phyloP scores from a whole-genome alignment of 1,140 invertebrate genomes.

The Drosophila bocki region DNA sequence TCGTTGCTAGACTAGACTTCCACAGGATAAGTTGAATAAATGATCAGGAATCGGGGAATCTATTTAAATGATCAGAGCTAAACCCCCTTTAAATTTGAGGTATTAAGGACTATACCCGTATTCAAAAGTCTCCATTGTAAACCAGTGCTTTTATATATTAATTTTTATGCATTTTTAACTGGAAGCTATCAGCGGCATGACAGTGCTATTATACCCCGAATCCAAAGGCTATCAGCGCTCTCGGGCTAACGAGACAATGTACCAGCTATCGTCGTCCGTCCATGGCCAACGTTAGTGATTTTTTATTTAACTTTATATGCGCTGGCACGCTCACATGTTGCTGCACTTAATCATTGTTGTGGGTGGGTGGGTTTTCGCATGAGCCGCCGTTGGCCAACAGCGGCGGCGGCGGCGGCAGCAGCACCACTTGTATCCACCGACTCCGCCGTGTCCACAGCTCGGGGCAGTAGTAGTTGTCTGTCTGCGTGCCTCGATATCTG shows the following conservation, averaged over 20 bases:
- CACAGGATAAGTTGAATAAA: no score
- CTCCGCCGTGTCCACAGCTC: background rate
- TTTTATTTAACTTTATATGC: constrained; percentile 63
- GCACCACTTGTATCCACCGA: constrained; percentile 1
- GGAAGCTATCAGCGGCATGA: constrained; percentile 36
- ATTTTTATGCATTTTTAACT: constrained; percentile 22
- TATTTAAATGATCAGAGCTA: background rate
- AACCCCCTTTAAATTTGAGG: no score
- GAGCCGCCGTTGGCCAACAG: constrained; percentile 71
- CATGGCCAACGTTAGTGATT: constrained; percentile 37
- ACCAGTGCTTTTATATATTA: constrained; percentile 20
- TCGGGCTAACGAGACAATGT: constrained; percentile 66
- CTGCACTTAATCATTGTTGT: constrained; percentile 80
- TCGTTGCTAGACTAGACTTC: no score
- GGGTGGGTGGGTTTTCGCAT: constrained; percentile 78
- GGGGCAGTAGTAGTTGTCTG: constrained; percentile 13
- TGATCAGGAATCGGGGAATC: no score
- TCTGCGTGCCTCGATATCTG: constrained; percentile 36
- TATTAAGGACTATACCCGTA: background rate
- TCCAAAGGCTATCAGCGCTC: constrained; percentile 47
- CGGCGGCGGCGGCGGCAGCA: constrained; percentile 6
- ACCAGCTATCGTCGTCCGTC: constrained; percentile 32
- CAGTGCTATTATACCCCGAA: constrained; percentile 34
- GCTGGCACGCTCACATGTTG: constrained; percentile 79
- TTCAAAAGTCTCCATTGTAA: background rate